Evolutionary conservation across 2,888 invertebrate genomes (phyloP), one percentile per base, ranked within the genome.

Genomic region (Tachina lurida): DNA sequence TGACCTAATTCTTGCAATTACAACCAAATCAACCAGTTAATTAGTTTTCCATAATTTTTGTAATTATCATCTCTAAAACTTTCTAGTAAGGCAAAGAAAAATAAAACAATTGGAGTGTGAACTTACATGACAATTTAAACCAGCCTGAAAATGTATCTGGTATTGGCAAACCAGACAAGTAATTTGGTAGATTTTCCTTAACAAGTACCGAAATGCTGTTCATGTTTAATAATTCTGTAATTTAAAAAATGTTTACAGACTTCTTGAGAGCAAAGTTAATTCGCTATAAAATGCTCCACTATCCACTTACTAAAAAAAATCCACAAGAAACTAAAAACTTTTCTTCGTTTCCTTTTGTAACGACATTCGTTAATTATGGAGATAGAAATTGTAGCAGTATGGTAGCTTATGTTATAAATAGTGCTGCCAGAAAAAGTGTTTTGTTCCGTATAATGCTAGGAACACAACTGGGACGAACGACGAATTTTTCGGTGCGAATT

Each of bases 101-200:
- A 31, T 3, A 31, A 47, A 52, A n/a, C 4, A 41, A 41, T 17
- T 39, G 9, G 15, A 19, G 43, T 19, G 45, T 71, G 43, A 89
- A 93, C 94, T 94, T 94, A 97, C 98, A 94, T 93, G 97, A 96
- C 88, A 98, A 94, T 90, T 94, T 95, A 93, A 97, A 97, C 96
- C 97, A 97, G 91, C 98, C 98, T 87, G 96, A 95, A 88, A 97
- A 93, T 15, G 95, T 94, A 91, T 97, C 95, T 10, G 98, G 98
- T 92, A 98, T 95, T 22, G 98, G 98, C 87, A 98, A 94, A 91
- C 94, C 95, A 77, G 96, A 94, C 89, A 98, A 94, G 94, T 98
- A 98, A 93, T 97, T 96, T 8, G 98, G 97, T 88, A 98, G 93
- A 60, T 96, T 95, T 86, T 95, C 95, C 93, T 96, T 97, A 7